Evolutionary conservation across 2,113 vertebrate genomes (phyloP).

Genomic region (Phaethon lepturus): DNA sequence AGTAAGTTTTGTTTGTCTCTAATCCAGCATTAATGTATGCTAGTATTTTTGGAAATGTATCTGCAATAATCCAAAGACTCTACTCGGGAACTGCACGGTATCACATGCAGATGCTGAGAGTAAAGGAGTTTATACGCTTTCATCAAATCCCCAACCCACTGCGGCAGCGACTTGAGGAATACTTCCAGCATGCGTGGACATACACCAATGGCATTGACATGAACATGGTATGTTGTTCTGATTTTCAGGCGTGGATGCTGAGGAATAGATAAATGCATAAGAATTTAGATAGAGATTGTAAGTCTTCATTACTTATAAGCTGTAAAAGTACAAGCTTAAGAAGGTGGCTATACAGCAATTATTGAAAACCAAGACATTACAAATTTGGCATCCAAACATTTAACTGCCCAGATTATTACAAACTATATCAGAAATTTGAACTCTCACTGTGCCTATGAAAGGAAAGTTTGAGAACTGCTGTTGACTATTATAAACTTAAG

Average conservation of each 20-base stretch:
- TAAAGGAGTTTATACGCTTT: conserved; percentile 98
- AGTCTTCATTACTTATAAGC: background rate
- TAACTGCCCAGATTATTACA: background rate
- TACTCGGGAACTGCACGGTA: conserved; percentile 97
- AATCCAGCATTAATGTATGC: conserved; percentile 96
- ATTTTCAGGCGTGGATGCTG: conserved; percentile 13
- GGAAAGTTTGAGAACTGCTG: background rate
- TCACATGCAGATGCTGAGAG: conserved; percentile 97
- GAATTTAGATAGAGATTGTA: background rate
- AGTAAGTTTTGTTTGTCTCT: conserved; percentile 65
- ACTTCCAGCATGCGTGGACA: conserved; percentile 98
- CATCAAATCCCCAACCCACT: conserved; percentile 98
- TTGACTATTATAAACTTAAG: background rate
- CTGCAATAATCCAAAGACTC: conserved; percentile 98
- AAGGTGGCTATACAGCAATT: background rate
- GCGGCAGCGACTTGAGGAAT: conserved; percentile 94
- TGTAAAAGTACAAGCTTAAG: background rate
- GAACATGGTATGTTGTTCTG: conserved; percentile 92
- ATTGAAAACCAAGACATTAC: background rate
- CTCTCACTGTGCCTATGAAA: background rate
- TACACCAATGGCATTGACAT: conserved; percentile 99
- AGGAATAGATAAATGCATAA: background rate
- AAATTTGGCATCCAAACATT: background rate
- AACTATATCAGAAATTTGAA: background rate
- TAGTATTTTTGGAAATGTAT: conserved; percentile 99